Evolutionary conservation across 2,113 vertebrate genomes (phyloP).

Genomic region (Heterotilapia buettikoferi): DNA sequence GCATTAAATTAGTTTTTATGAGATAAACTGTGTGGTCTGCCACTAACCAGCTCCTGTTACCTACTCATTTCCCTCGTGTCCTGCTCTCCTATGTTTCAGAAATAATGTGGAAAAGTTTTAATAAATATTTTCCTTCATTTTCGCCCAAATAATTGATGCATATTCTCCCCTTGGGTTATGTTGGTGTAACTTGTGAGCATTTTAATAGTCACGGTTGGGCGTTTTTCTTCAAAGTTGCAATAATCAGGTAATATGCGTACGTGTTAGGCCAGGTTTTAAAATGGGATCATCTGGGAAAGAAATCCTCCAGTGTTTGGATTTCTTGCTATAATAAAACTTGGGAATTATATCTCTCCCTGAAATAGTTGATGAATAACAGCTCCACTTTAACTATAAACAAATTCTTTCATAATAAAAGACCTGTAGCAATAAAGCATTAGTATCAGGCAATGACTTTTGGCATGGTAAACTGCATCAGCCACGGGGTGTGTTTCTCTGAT

Average conservation of each 20-base stretch:
- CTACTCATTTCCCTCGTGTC: background rate
- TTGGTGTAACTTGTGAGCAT: background rate
- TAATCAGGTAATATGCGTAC: background rate
- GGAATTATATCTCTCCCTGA: background rate
- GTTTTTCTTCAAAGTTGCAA: background rate
- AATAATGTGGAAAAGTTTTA: background rate
- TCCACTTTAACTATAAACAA: background rate
- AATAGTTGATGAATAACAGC: background rate
- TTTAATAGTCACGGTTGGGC: background rate
- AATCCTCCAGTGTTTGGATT: background rate
- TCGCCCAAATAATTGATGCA: background rate
- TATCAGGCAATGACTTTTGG: background rate
- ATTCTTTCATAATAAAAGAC: background rate
- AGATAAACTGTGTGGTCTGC: background rate
- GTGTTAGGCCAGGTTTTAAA: background rate
- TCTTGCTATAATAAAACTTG: background rate
- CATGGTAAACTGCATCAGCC: background rate
- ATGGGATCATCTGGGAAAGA: background rate
- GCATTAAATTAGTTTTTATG: background rate
- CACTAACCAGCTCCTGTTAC: background rate
- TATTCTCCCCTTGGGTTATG: background rate
- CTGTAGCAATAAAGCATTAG: background rate
- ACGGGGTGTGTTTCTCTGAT: background rate
- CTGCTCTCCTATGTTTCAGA: background rate
- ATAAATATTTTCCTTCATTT: background rate